Evolutionary conservation across 2,797 vertebrate species (phyloP), one percentile per base, ranked within the genome.

Genomic region (Steatocranus sp.): DNA sequence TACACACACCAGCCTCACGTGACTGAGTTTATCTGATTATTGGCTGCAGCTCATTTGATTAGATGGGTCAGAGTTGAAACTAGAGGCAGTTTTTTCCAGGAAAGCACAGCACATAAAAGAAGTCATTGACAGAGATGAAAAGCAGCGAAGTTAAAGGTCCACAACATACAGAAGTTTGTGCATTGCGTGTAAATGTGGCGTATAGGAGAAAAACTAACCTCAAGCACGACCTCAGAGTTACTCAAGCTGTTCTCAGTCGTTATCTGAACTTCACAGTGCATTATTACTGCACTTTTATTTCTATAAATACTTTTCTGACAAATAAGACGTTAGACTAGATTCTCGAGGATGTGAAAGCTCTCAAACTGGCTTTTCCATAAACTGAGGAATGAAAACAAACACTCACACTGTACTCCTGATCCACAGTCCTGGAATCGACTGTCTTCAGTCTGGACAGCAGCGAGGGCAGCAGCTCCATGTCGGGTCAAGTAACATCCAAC

Each of bases 371-470:
- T 66, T 41, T 68, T 25, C 14, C 12, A 17, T 10, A 27, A 11
- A 38, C 20, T 17, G 41, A 49, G n/a, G 38, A 17, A 34, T 25
- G 23, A 76, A 77, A 27, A 3, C 14, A 25, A 32, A 41, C 15
- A 88, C 90, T 91, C 83, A 93, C 92, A 3, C 1, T 85, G 85
- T 74, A 93, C 80, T 93, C 83, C 68, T 87, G 82, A 1, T 90
- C 87, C 79, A 88, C 5, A 4, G 66, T 53, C 3, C 6, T 7
- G 0, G 78, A 25, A 3, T 88, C 82, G 25, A 61, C n/a, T 0
- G 36, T 2, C 83, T 6, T 91, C 61, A 92, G 81, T 2, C 63
- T 0, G 41, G 70, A 82, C 78, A 90, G 75, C 86, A 92, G 74
- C 0, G 83, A 89, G 12, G 76, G 11, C 61, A 91, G 78, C 81